Percentiles rank a stretch among this genome's conserved stretches.
Evolutionary conservation across 2,797 vertebrate genomes (phyloP).

Genomic region (Neopelma chrysocephalum): DNA sequence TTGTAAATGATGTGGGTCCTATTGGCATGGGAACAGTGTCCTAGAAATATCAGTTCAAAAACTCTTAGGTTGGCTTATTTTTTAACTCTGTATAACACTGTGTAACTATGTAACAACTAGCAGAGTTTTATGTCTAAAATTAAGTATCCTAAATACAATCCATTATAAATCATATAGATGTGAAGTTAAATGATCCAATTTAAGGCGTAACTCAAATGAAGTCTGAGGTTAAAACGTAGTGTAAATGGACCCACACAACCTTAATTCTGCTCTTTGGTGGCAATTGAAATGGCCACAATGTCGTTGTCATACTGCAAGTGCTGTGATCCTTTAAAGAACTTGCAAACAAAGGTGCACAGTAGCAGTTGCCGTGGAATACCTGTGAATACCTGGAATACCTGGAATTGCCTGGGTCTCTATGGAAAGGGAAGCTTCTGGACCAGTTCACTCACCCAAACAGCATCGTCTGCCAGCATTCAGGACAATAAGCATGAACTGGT

Average conservation of each 20-base stretch:
- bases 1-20: neutral
- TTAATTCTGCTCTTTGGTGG: neutral
- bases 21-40: neutral
- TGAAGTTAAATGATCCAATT: neutral
- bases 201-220: neutral
- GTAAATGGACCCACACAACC: neutral
- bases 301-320: neutral
- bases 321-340: neutral
- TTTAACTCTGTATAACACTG: neutral
- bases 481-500: neutral
- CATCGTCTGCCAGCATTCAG: neutral
- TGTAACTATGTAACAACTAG: neutral
- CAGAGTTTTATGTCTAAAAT: neutral
- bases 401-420: neutral
- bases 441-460: neutral
- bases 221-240: neutral
- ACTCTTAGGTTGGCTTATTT: neutral
- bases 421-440: neutral
- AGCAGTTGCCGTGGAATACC: neutral
- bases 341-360: neutral
- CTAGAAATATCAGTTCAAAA: neutral
- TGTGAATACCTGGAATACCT: neutral
- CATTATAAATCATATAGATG: neutral
- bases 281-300: neutral
- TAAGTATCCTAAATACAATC: neutral